Evolutionary conservation across 2,113 vertebrate genomes (phyloP), one percentile per base, ranked within the genome.

Genomic region (Capreolus pygargus): DNA sequence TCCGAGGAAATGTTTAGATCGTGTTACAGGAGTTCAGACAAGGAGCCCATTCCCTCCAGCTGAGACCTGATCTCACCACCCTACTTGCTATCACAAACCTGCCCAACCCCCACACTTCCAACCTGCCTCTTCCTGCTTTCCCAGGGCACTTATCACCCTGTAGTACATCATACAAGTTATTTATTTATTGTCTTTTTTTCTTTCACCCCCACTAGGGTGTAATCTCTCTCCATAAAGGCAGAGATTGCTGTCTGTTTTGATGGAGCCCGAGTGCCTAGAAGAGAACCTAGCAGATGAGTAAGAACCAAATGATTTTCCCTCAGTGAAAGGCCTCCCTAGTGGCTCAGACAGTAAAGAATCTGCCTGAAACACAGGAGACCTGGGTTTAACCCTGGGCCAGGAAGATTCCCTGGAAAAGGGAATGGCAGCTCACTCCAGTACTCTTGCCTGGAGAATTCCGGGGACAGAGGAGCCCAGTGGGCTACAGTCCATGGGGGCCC

Each of bases 401-500:
- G 11, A 74, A 39, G 36, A 74, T 25, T 39, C 36, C 36, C 36
- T 74, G 21, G 11, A 6, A 39, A 74, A 74, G 36, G 70, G 21
- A 39, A 39, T 74, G 70, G 36, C 21, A 74, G 43, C 21, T 39
- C 36, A 25, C 11, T 43, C 36, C 70, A 74, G 10, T 25, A 43
- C 21, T 39, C 11, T 74, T 74, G 36, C 21, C 36, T 43, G 70
- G 36, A 74, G 70, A 74, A 74, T 74, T 43, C 70, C 36, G 25
- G 7, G 21, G 36, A 25, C 36, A 74, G 19, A 12, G n/a, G n/a
- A 36, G n/a, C n/a, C n/a, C 27, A 14, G 21, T 0, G 0, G 5
- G 36, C 21, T 74, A 25, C 21, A 74, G 70, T 43, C 70, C n/a
- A 43, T 4, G 11, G 70, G 39, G 15, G 43, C 39, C 36, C 70